These are phyloP conservation scores for Gorsachius magnificus DNA, from an alignment of 2,797 vertebrate genomes.

Conservation along the genomic window DNA sequence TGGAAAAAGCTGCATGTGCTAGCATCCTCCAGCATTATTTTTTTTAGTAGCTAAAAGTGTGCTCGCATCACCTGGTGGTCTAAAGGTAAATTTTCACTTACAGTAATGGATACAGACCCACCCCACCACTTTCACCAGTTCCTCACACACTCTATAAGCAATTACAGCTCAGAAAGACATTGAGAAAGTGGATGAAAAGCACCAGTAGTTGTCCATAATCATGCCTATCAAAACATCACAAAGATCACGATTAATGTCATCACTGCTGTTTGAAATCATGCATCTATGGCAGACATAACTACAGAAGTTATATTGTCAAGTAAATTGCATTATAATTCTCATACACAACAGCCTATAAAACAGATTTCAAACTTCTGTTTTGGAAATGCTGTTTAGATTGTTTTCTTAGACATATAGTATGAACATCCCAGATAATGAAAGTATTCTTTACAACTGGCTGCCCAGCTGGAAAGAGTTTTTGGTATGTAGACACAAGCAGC, in stretches of 20 bases:
- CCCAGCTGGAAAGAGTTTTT: background rate
- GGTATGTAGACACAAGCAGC: background rate
- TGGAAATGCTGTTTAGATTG: background rate
- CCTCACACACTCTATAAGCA: background rate
- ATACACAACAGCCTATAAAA: background rate
- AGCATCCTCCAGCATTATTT: background rate
- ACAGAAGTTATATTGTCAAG: background rate
- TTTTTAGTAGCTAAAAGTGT: background rate
- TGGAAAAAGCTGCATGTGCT: fast-evolving
- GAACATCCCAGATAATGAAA: background rate
- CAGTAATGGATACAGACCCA: background rate
- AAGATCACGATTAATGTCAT: background rate
- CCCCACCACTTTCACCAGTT: background rate
- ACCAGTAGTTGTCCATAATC: background rate
- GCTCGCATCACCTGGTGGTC: background rate
- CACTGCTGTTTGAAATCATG: background rate
- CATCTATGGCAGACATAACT: background rate
- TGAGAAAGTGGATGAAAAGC: background rate
- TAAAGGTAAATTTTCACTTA: background rate
- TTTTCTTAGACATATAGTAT: background rate
- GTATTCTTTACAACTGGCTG: background rate
- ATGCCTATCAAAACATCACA: background rate
- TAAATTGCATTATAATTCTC: background rate
- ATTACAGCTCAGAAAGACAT: background rate
- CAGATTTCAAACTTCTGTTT: background rate